Evolutionary conservation across 2,113 vertebrate species (phyloP), one percentile per base, ranked within the genome.

Genomic region (Telmatochromis sp.): DNA sequence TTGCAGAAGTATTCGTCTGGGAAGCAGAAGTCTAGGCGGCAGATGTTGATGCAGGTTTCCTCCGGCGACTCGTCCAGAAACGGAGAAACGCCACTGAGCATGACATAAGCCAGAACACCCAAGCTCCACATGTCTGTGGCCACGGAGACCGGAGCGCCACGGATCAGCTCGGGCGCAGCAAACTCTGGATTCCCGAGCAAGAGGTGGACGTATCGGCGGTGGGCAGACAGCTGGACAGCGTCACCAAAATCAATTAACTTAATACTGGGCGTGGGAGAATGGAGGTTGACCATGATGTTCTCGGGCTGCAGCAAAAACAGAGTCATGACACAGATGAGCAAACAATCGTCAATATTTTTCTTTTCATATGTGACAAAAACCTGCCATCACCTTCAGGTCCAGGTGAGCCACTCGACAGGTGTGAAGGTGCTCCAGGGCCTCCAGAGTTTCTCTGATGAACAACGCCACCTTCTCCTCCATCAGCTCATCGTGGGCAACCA

Each of bases 391-490:
- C 98, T 99, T 99, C 82, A 99, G 96, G 87, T 99, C 99, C 90
- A 99, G 92, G 84, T 99, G 98, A 17, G 97, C 98, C 7, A 99
- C 98, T 86, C 97, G 96, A 94, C 98, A 99, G 89, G 98, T 99
- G 89, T 99, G 99, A 80, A 99, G 97, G 86, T 99, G 98, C 91
- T 99, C 98, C 85, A 99, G 92, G 1, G 98, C 99, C 91, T 99
- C 98, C 92, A 98, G 96, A 3, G 97, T 98, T 85, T 99, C 98
- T 85, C 97, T 96, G 42, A 99, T 97, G 12, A 99, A 99, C 92
- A 98, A 99, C 0, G 98, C 98, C 5, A 99, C 98, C 89, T 98
- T 99, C 83, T 99, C 99, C 92, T 99, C 99, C 98, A 99, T 99
- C 35, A 99, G 95, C 89, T 99, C 98, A 88, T 99, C 98, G 1